Evolutionary conservation across 2,113 vertebrate species (phyloP).

Genomic region (Mola mola): DNA sequence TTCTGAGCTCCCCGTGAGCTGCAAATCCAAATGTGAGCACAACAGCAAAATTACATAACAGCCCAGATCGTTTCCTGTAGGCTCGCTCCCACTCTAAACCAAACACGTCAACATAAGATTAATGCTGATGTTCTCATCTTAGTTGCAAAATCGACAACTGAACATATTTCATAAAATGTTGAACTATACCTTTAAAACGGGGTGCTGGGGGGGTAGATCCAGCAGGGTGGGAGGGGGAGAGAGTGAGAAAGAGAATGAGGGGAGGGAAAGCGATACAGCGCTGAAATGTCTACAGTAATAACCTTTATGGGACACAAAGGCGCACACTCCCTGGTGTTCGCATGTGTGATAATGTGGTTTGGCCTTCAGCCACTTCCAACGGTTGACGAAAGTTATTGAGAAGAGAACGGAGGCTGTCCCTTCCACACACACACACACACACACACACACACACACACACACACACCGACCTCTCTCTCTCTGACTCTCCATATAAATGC

Average conservation of each 20-base stretch:
- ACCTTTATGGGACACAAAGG: constrained; percentile 64
- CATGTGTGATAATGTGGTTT: constrained; percentile 71
- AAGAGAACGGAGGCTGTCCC: constrained; percentile 85
- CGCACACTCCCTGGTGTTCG: constrained; percentile 46
- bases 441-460: too few relatives aligned
- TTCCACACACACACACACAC: constrained; percentile 22
- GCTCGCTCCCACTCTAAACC: neutral
- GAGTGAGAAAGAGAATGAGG: constrained; percentile 9
- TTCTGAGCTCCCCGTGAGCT: neutral
- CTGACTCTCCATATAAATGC: constrained; percentile 84
- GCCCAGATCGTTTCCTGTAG: neutral
- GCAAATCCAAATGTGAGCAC: neutral
- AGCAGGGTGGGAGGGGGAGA: neutral
- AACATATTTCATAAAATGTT: neutral
- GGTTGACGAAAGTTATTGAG: constrained; percentile 67
- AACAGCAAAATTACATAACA: neutral
- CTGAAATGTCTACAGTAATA: constrained; percentile 56
- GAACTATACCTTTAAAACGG: constrained; percentile 19
- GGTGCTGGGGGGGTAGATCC: constrained; percentile 1
- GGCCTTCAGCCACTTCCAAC: constrained; percentile 75
- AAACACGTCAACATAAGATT: neutral
- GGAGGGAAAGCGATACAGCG: constrained; percentile 20
- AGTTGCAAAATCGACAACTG: neutral
- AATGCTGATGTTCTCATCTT: neutral
- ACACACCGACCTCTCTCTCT: constrained; percentile 63